phyloP scores from a whole-genome alignment of 1,140 invertebrate genomes.

The Drosophila kanapiae region DNA sequence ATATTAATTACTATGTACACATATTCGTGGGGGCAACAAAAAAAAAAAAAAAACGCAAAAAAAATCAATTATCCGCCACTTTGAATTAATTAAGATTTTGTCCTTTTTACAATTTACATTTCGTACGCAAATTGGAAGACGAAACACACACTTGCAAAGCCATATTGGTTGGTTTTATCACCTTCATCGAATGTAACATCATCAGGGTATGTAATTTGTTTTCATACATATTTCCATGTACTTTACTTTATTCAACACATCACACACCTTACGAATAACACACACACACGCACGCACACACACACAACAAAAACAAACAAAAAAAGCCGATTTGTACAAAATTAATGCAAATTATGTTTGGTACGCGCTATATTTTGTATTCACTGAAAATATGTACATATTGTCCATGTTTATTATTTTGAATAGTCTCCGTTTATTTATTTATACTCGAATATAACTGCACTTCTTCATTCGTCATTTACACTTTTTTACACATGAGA shows the following conservation, averaged over 20 bases:
- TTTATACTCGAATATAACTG: conserved; percentile 8
- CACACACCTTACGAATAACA: conserved; percentile 21
- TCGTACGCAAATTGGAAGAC: conserved; percentile 3
- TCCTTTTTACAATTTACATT: conserved; percentile 5
- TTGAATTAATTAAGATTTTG: background rate
- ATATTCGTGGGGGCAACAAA: background rate
- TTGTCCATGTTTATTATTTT: conserved; percentile 41
- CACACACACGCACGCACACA: conserved; percentile 5
- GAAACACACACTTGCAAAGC: conserved; percentile 14
- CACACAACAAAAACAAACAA: conserved; percentile 19
- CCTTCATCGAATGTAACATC: conserved; percentile 20
- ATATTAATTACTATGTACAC: background rate
- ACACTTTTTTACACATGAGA: conserved; percentile 38
- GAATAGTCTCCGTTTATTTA: conserved; percentile 16
- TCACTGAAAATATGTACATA: conserved; percentile 16
- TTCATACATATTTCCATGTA: conserved; percentile 20
- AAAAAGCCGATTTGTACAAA: conserved; percentile 30
- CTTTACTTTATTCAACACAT: conserved; percentile 19
- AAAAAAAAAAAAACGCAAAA: background rate
- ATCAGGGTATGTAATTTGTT: conserved; percentile 16
- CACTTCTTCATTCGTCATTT: conserved; percentile 51
- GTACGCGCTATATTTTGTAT: conserved; percentile 23
- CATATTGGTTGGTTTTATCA: conserved; percentile 18
- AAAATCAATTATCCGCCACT: conserved; percentile 9
- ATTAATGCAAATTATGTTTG: conserved; percentile 15